Percentiles rank a stretch among this genome's conserved stretches.
Conservation (phyloP, 2,888 invertebrate species). For the Penaeus monodon region DNA sequence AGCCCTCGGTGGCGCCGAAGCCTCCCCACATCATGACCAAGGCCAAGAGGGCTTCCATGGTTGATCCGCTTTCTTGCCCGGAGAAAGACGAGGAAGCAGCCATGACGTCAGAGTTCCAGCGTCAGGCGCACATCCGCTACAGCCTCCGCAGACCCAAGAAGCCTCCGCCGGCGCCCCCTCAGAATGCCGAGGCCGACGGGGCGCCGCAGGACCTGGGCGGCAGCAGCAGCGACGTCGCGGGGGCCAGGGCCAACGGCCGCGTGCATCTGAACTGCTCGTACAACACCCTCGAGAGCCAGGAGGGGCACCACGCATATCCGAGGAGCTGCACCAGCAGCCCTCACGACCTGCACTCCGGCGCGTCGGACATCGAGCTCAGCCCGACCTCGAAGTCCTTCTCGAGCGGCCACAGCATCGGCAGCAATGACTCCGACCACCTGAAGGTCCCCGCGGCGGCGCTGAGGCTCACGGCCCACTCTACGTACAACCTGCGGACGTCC, state of each 20-base stretch:
- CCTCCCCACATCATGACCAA: slow-evolving; percentile 50
- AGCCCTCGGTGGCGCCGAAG: slow-evolving; percentile 57
- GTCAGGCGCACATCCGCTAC: slow-evolving; percentile 54
- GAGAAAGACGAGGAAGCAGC: slow-evolving; percentile 51
- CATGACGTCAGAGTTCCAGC: slow-evolving; percentile 48
- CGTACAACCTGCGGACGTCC: slow-evolving; percentile 3
- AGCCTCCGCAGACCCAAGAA: slow-evolving; percentile 50
- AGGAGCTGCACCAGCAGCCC: too few species aligned
- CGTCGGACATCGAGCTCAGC: not conserved
- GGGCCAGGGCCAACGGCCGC: too few species aligned
- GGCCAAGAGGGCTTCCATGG: slow-evolving; percentile 51
- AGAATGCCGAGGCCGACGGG: not conserved
- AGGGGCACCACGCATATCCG: too few species aligned
- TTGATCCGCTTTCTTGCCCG: slow-evolving; percentile 45
- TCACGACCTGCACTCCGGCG: not conserved
- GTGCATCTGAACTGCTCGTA: too few species aligned
- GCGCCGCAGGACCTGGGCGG: too few species aligned
- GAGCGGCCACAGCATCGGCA: not conserved
- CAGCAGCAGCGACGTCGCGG: too few species aligned
- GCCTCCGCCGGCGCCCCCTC: slow-evolving; percentile 39
- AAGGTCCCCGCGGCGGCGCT: not conserved
- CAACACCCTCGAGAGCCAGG: too few species aligned
- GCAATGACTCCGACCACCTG: slow-evolving; percentile 25
- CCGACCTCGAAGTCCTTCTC: not conserved
- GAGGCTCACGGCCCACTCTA: slow-evolving; percentile 16